These are phyloP conservation scores for Chrysodeixis includens DNA, from an alignment of 2,888 invertebrate species.

Conservation along the genomic window DNA sequence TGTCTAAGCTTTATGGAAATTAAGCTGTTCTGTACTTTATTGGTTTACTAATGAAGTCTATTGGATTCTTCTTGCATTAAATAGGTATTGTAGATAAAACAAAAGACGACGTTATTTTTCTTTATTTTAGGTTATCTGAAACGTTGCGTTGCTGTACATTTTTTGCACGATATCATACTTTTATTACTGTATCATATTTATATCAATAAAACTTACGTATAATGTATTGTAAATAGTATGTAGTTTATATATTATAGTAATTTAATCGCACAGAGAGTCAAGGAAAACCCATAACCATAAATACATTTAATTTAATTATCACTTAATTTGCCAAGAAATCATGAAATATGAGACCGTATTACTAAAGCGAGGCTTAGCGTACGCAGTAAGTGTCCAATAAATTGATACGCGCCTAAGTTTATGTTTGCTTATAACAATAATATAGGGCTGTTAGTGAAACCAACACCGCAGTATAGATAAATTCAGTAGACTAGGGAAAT, in stretches of 20 bases:
- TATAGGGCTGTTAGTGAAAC: conserved; percentile 65
- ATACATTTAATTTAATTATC: conserved; percentile 35
- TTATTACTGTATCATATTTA: too few relatives aligned
- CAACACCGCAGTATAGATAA: too few relatives aligned
- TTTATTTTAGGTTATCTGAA: too few relatives aligned
- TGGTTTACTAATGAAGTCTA: background rate
- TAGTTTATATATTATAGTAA: too few relatives aligned
- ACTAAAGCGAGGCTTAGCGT: conserved; percentile 58
- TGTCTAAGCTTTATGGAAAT: background rate
- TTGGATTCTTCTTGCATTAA: too few relatives aligned
- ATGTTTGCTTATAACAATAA: conserved; percentile 65
- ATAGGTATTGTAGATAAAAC: too few relatives aligned
- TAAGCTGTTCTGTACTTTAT: background rate
- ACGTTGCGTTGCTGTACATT: too few relatives aligned
- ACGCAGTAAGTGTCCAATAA: conserved; percentile 63
- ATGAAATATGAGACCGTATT: conserved; percentile 55
- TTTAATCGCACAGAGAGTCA: background rate
- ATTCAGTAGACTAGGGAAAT: too few relatives aligned
- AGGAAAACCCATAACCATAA: background rate
- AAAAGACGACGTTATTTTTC: too few relatives aligned
- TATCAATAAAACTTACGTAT: too few relatives aligned
- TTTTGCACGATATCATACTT: too few relatives aligned
- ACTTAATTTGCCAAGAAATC: conserved; percentile 52
- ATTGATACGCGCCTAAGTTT: conserved; percentile 55
- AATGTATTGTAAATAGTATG: too few relatives aligned